Percentiles rank a stretch among this genome's conserved stretches.
Evolutionary conservation across 2,888 invertebrate species (phyloP).

Genomic region (Eugnorisma glareosa): DNA sequence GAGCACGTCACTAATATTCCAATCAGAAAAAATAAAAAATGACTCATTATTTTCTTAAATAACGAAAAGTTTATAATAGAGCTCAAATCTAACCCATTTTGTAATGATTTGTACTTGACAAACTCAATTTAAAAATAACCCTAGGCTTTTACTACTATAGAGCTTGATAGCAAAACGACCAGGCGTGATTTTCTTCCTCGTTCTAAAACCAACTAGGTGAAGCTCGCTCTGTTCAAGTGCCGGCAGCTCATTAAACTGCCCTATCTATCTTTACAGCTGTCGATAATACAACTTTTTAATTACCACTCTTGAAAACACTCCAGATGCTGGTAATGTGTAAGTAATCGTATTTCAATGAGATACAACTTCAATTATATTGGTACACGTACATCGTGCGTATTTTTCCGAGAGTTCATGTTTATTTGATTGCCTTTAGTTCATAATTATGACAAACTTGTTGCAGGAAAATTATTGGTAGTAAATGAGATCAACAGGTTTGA

Average conservation of each 20-base stretch:
- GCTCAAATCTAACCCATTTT: neutral
- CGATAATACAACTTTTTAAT: conserved; percentile 64
- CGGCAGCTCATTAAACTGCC: conserved; percentile 59
- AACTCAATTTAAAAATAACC: neutral
- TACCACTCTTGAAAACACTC: conserved; percentile 48
- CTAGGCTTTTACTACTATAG: neutral
- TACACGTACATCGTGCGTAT: no score
- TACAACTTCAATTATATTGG: no score
- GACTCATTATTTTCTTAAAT: neutral
- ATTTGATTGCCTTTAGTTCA: neutral
- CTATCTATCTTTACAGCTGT: conserved; percentile 61
- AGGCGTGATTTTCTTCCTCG: neutral
- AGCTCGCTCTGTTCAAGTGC: conserved; percentile 7
- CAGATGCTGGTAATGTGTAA: conserved; percentile 6
- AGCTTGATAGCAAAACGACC: neutral
- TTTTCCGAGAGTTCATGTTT: conserved; percentile 1
- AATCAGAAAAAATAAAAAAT: neutral
- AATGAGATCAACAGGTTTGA: neutral
- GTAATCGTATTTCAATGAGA: neutral
- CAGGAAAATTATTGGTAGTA: neutral
- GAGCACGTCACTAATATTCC: neutral
- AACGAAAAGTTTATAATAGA: neutral
- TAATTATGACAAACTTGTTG: neutral
- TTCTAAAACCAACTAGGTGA: conserved; percentile 32
- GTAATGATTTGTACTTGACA: neutral